Percentiles rank a stretch among this genome's conserved stretches.
Evolutionary conservation across 2,888 invertebrate species (phyloP).

Genomic region (Tenthredo notha): DNA sequence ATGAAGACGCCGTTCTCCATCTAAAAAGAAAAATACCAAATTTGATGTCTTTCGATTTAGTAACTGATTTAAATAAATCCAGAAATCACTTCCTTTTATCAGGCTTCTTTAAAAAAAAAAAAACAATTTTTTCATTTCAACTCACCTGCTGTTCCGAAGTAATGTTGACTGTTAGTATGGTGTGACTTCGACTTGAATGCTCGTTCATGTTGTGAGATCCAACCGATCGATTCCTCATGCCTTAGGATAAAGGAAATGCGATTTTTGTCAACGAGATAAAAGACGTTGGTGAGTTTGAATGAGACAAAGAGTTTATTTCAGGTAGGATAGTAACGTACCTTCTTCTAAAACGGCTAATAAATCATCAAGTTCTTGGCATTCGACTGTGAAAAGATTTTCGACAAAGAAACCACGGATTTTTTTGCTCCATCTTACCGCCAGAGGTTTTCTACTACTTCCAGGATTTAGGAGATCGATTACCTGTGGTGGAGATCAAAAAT

Average conservation of each 20-base stretch:
- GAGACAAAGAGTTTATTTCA: neutral
- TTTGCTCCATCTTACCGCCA: slow-evolving; percentile 96
- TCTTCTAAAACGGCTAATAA: slow-evolving; percentile 96
- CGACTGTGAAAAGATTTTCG: slow-evolving; percentile 96
- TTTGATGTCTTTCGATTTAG: neutral
- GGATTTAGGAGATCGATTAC: slow-evolving; percentile 97
- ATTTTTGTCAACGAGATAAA: neutral
- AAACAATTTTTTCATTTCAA: neutral
- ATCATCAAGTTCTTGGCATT: slow-evolving; percentile 96
- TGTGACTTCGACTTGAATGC: slow-evolving; percentile 95
- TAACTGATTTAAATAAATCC: neutral
- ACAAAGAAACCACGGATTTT: slow-evolving; percentile 96
- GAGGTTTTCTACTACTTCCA: slow-evolving; percentile 88
- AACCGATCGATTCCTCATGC: slow-evolving; percentile 93
- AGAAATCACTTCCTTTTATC: neutral
- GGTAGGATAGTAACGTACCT: slow-evolving; percentile 81
- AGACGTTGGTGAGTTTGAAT: neutral
- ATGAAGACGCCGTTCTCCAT: slow-evolving; percentile 90
- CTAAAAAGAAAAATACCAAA: slow-evolving; percentile 62
- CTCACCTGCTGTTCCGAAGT: slow-evolving; percentile 89
- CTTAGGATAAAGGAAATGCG: slow-evolving; percentile 77
- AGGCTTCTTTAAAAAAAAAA: neutral
- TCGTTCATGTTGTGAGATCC: slow-evolving; percentile 97
- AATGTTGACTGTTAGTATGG: slow-evolving; percentile 93
- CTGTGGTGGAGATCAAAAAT: slow-evolving; percentile 78